A percentile compares a stretch with the other conserved stretches of the same genome.
Conservation (phyloP, 2,888 invertebrate species). For the Parasteatoda lunata region DNA sequence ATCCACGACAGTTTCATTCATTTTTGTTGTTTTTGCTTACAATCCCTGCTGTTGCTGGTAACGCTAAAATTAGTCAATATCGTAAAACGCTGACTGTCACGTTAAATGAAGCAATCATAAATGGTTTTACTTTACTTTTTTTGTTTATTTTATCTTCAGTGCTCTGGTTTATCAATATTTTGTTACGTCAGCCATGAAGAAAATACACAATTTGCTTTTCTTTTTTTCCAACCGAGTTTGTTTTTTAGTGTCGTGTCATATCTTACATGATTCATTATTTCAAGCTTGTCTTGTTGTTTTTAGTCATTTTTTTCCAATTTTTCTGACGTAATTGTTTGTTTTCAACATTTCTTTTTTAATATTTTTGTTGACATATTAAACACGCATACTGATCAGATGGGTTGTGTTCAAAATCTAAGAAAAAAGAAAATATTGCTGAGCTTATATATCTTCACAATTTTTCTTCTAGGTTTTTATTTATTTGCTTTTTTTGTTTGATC, state of each 20-base stretch:
- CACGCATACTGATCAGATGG: no score
- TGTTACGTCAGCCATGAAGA: slow-evolving; percentile 45
- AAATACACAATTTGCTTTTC: slow-evolving; percentile 13
- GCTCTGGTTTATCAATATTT: slow-evolving; percentile 52
- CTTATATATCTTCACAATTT: no score
- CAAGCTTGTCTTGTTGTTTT: slow-evolving; percentile 7
- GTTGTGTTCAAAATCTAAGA: no score
- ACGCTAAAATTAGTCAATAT: slow-evolving; percentile 60
- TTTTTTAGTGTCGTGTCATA: slow-evolving; percentile 22
- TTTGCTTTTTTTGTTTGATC: no score
- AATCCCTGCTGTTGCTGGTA: neutral
- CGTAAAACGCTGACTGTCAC: slow-evolving; percentile 52
- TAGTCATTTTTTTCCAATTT: neutral
- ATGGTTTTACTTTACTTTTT: slow-evolving; percentile 43
- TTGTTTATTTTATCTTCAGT: slow-evolving; percentile 24
- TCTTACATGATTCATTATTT: slow-evolving; percentile 48
- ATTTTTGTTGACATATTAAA: neutral
- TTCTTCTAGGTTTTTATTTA: no score
- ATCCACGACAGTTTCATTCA: slow-evolving; percentile 16
- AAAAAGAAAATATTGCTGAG: no score
- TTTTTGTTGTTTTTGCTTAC: neutral
- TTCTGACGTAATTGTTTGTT: neutral
- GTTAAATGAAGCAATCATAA: slow-evolving; percentile 64
- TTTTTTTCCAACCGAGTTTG: slow-evolving; percentile 12
- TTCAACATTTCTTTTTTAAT: neutral